Conservation (phyloP, 2,888 invertebrate species). For the Lasioglossum villosulum region DNA sequence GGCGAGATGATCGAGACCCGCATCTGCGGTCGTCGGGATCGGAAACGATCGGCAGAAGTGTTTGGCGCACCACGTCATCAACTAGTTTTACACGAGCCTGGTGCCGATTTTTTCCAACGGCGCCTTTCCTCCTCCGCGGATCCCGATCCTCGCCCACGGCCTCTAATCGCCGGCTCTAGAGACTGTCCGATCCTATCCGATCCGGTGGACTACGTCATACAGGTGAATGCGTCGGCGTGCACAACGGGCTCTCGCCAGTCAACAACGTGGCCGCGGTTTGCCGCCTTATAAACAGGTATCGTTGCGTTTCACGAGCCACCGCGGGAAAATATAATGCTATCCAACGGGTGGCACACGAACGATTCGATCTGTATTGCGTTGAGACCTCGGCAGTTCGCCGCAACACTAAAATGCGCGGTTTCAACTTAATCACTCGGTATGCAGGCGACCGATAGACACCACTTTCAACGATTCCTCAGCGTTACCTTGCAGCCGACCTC, state of each 20-base stretch:
- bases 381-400: background rate
- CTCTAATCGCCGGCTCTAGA: slow-evolving; percentile 66
- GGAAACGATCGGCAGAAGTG: slow-evolving; percentile 29
- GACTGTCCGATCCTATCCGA: slow-evolving; percentile 72
- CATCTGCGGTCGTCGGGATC: background rate
- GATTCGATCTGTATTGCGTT: background rate
- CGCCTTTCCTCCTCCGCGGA: slow-evolving; percentile 77
- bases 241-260: slow-evolving; percentile 62
- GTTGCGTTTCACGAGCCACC: slow-evolving; percentile 56
- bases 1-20: slow-evolving; percentile 10
- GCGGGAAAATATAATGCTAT: slow-evolving; percentile 58
- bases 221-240: slow-evolving; percentile 80
- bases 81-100: slow-evolving; percentile 66
- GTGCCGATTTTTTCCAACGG: slow-evolving; percentile 62
- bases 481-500: background rate
- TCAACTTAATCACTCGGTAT: background rate
- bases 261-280: slow-evolving; percentile 69
- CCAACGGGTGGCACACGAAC: slow-evolving; percentile 60
- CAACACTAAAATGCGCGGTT: background rate
- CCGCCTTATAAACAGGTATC: slow-evolving; percentile 74
- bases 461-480: background rate
- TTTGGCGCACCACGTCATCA: slow-evolving; percentile 65
- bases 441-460: background rate
- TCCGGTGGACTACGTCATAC: slow-evolving; percentile 81
- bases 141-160: slow-evolving; percentile 75